These are phyloP conservation scores for Lordiphosa andalusiaca DNA, from an alignment of 2,888 invertebrate genomes.

Conservation along the genomic window DNA sequence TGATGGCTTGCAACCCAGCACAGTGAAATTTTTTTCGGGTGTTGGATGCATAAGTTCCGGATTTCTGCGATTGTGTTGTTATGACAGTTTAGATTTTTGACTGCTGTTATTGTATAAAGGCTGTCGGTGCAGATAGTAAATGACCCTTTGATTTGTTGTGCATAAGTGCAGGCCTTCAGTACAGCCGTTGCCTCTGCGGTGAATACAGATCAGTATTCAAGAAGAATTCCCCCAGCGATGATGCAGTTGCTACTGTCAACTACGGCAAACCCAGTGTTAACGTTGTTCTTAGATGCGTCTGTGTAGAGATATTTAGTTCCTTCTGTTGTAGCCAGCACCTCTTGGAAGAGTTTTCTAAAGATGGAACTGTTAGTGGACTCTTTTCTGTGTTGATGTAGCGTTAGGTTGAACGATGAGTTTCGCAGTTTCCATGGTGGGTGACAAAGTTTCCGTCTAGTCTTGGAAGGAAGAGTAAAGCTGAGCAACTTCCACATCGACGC, in stretches of 20 bases:
- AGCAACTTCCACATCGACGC: too few relatives aligned
- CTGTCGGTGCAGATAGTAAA: background rate
- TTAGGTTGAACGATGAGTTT: background rate
- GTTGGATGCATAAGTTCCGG: too few relatives aligned
- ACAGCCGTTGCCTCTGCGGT: background rate
- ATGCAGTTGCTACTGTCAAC: background rate
- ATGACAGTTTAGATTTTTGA: constrained; percentile 1
- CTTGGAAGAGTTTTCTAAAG: too few relatives aligned
- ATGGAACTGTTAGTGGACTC: too few relatives aligned
- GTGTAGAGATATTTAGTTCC: too few relatives aligned
- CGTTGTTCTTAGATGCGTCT: too few relatives aligned
- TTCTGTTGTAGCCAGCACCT: too few relatives aligned
- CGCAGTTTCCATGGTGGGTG: background rate
- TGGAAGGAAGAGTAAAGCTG: background rate
- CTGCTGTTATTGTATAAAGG: background rate
- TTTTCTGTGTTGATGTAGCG: background rate
- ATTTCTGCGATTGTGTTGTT: background rate
- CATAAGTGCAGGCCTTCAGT: background rate
- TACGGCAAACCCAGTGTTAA: too few relatives aligned
- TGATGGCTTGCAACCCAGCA: too few relatives aligned
- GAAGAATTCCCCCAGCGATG: too few relatives aligned
- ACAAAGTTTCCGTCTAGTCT: background rate
- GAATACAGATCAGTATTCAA: background rate
- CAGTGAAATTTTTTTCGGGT: too few relatives aligned
- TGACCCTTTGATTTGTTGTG: background rate